Base-by-base conservation (phyloP, 92 coral and sea anemone genomes). In the Heliopora coerulea region DNA sequence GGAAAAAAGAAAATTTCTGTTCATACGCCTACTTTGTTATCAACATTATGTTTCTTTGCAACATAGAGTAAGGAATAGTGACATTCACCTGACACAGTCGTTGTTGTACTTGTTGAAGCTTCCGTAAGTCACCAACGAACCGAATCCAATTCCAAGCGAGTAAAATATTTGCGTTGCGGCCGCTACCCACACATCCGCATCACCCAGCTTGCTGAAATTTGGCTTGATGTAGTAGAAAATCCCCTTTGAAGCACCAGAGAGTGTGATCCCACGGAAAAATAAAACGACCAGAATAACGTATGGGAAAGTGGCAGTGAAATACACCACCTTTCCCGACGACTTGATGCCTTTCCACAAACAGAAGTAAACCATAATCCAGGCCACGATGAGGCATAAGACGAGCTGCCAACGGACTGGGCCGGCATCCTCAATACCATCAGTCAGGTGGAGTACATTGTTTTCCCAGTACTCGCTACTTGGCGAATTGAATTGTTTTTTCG, bases 321-420 rank as follows among this genome's bases (percentile, higher is more conserved):
- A 95, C 23, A 95, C 99, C n/a, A 95, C 99, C 39, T 89, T 86
- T n/a, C 96, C 97, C 14, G 99, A 95, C 6, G 99, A 95, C 83
- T 95, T 95, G 85, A 95, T 95, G 6, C 99, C 99, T 61, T 95
- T 95, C 99, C 99, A 95, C 62, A 95, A 61, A 67, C 99, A 95
- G 80, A 95, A 95, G 54, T 95, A 95, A 9, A 95, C 99, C 78
- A 95, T 57, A 34, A 95, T 69, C 99, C 99, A 95, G 41, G 99
- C 95, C 6, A 95, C 79, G 33, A 95, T 78, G 18, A 95, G 86
- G 14, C 88, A 86, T 12, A 95, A 64, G 23, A 95, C 75, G 74
- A 95, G 86, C 72, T 90, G 91, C 89, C 96, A 91, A 31, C 99
- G 83, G 56, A 95, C 58, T 29, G 84, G 87, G 3, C 99, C 99